These are phyloP conservation scores for Mantis religiosa DNA, from an alignment of 2,888 invertebrate species.

Conservation along the genomic window DNA sequence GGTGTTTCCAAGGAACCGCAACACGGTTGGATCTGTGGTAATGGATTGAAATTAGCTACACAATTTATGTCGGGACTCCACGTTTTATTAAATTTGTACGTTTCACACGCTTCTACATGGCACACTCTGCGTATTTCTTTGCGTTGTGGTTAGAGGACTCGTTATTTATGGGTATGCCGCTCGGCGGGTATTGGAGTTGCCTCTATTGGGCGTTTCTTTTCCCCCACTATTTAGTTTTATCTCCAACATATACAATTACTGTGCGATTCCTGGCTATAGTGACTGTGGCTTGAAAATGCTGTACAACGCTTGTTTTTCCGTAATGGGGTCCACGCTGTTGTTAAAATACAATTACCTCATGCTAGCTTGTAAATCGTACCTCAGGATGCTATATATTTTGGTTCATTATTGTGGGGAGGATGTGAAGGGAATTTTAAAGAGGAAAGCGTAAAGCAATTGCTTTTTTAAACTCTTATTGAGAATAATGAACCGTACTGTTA, in stretches of 20 bases:
- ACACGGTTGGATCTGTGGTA: not conserved
- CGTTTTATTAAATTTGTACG: not conserved
- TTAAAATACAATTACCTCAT: not conserved
- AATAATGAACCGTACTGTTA: too few relatives aligned
- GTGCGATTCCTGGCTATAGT: not conserved
- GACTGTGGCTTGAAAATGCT: not conserved
- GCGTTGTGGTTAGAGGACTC: not conserved
- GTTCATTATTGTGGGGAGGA: too few relatives aligned
- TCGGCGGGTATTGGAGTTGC: not conserved
- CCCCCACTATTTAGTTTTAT: not conserved
- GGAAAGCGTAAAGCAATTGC: too few relatives aligned
- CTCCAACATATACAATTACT: not conserved
- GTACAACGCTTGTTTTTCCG: not conserved
- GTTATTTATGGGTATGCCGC: not conserved
- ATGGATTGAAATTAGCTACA: conserved; percentile 1
- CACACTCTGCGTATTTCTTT: not conserved
- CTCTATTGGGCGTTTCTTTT: not conserved
- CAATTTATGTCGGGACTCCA: not conserved
- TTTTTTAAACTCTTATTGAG: too few relatives aligned
- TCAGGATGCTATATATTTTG: not conserved
- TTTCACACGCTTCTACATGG: not conserved
- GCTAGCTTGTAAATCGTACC: not conserved
- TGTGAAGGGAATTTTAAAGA: too few relatives aligned
- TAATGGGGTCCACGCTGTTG: not conserved
- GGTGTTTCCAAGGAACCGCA: not conserved